Evolutionary conservation across 2,888 invertebrate species (phyloP).

Genomic region (Synergus umbraculus): DNA sequence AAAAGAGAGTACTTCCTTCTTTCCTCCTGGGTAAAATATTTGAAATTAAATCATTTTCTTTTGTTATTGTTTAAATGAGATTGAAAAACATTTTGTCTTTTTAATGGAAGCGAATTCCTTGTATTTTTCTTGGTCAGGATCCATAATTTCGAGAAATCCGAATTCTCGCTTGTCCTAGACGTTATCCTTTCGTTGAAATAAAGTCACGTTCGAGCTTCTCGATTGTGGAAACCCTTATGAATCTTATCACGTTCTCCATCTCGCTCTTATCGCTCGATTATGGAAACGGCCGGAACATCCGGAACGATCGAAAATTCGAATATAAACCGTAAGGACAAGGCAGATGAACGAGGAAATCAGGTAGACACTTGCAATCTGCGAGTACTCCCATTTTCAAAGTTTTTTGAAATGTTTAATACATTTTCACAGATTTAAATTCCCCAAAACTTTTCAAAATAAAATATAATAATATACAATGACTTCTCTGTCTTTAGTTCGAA

Average conservation of each 20-base stretch:
- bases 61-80: background rate
- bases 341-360: background rate
- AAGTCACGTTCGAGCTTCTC: conserved; percentile 33
- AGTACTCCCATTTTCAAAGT: background rate
- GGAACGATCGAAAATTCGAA: conserved; percentile 34
- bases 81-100: background rate
- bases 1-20: background rate
- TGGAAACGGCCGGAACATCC: conserved; percentile 25
- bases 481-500: too few relatives aligned
- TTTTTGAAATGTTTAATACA: background rate
- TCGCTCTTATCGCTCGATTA: conserved; percentile 38
- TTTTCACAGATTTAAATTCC: too few relatives aligned
- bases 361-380: background rate
- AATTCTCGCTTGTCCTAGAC: background rate
- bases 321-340: background rate
- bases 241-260: conserved; percentile 38
- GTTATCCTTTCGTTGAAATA: conserved; percentile 38
- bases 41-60: background rate
- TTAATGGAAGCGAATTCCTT: background rate
- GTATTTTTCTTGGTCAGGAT: background rate
- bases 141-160: conserved; percentile 15
- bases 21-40: background rate
- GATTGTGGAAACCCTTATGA: conserved; percentile 31
- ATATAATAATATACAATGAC: too few relatives aligned
- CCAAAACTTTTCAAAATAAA: too few relatives aligned